Conservation (phyloP, 2,113 vertebrate species). For the Orientallactaga bullata region DNA sequence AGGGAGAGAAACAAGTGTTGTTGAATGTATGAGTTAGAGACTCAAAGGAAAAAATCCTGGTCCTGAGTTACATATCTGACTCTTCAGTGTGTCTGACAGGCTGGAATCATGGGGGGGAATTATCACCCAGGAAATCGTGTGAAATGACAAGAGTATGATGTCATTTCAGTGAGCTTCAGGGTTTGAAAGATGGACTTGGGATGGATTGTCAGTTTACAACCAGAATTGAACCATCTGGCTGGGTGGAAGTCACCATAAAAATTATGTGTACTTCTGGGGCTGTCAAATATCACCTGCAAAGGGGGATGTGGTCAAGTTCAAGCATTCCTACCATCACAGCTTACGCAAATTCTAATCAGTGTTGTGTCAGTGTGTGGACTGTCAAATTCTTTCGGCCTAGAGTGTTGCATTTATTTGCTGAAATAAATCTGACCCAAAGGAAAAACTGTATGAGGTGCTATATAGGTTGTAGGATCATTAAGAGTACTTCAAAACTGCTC, state of each 20-base stretch:
- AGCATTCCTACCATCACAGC: not conserved
- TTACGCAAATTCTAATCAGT: not conserved
- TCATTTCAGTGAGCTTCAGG: not conserved
- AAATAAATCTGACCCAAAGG: not conserved
- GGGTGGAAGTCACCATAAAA: not conserved
- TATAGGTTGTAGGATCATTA: accelerated
- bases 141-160: not conserved
- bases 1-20: no score
- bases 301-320: no score
- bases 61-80: not conserved
- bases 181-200: not conserved
- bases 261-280: not conserved
- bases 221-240: not conserved
- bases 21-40: accelerated
- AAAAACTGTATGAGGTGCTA: accelerated
- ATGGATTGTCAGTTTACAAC: not conserved
- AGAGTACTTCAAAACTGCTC: accelerated
- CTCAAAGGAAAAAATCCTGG: no score
- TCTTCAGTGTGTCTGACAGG: accelerated
- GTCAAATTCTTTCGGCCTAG: no score
- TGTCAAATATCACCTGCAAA: not conserved
- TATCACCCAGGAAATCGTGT: no score
- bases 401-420: no score
- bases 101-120: not conserved
- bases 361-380: accelerated